Percentiles rank a stretch among this genome's conserved stretches.
Conservation (phyloP, 2,888 invertebrate species). For the Thelaira solivaga region DNA sequence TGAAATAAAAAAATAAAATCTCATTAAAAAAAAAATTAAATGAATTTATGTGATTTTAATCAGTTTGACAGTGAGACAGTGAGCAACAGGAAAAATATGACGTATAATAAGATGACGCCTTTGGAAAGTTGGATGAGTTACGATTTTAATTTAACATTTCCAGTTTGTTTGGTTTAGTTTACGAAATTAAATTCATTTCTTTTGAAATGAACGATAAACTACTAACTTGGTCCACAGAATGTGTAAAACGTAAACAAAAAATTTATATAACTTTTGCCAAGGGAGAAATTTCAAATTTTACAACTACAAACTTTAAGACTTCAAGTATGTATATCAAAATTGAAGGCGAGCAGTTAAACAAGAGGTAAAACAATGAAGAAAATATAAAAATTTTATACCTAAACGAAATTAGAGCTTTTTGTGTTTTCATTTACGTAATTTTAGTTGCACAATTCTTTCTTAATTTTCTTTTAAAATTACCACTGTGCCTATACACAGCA, state of each 20-base stretch:
- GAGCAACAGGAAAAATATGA: slow-evolving; percentile 22
- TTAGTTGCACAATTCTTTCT: too few species aligned
- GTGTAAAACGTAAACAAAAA: too few species aligned
- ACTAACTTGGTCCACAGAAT: too few species aligned
- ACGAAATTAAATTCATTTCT: slow-evolving; percentile 25
- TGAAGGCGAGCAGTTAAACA: too few species aligned
- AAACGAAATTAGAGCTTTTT: too few species aligned
- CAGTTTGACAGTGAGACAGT: slow-evolving; percentile 34
- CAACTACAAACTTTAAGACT: too few species aligned
- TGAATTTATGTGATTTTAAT: slow-evolving; percentile 51
- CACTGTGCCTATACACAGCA: too few species aligned
- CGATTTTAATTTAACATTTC: neutral
- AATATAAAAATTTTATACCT: too few species aligned
- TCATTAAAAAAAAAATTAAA: neutral
- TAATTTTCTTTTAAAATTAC: too few species aligned
- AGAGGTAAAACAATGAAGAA: too few species aligned
- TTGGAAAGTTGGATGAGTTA: slow-evolving; percentile 42
- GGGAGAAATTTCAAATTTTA: slow-evolving; percentile 12
- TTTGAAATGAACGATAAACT: slow-evolving; percentile 43
- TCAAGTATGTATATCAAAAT: too few species aligned
- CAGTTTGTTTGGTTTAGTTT: slow-evolving; percentile 27
- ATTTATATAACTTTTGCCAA: slow-evolving; percentile 9
- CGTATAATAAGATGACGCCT: slow-evolving; percentile 32
- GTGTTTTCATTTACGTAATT: too few species aligned
- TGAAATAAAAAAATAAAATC: neutral